Conservation (phyloP, 1,140 invertebrate genomes). For the Geopemphigus sp. region DNA sequence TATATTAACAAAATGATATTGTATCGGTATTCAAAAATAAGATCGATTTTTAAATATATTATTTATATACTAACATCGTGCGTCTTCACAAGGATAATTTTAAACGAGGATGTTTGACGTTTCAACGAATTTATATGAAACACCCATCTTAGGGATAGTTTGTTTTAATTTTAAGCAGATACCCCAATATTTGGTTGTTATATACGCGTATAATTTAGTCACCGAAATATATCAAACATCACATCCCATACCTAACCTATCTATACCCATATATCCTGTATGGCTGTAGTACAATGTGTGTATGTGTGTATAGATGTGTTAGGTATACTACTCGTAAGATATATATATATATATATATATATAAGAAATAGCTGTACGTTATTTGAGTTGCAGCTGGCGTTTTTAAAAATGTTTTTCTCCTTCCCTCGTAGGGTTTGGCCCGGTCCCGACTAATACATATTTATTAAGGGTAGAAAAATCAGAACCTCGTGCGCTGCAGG, state of each 20-base stretch:
- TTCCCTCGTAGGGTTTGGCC: slow-evolving; percentile 17
- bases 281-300: background rate
- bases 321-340: background rate
- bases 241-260: background rate
- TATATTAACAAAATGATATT: too few species aligned
- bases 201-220: background rate
- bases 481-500: slow-evolving; percentile 3
- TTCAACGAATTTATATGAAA: background rate
- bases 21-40: too few species aligned
- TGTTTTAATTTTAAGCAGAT: slow-evolving; percentile 8
- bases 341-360: too few species aligned
- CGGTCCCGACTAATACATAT: background rate
- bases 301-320: background rate
- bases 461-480: slow-evolving; percentile 41
- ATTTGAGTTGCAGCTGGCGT: slow-evolving; percentile 26
- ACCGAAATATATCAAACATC: background rate
- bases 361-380: background rate
- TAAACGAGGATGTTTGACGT: too few species aligned
- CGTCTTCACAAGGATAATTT: too few species aligned
- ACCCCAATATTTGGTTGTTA: background rate
- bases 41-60: too few species aligned
- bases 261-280: background rate
- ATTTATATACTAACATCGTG: too few species aligned
- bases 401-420: slow-evolving; percentile 30
- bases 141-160: background rate